Conservation (phyloP, 2,888 invertebrate species). For the Eupithecia pulchellata region DNA sequence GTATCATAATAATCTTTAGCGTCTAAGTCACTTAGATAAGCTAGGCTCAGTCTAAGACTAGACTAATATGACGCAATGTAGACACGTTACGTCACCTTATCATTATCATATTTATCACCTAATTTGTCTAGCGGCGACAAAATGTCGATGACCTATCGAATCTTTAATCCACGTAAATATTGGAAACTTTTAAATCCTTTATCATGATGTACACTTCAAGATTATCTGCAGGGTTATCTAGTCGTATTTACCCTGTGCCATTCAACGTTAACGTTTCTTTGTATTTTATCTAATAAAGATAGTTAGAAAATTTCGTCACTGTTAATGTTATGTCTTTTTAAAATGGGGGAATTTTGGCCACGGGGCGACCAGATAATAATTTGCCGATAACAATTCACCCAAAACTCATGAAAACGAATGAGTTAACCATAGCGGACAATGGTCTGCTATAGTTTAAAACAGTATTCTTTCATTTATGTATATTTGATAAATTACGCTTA, state of each 20-base stretch:
- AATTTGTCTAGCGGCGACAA: neutral
- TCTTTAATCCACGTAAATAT: neutral
- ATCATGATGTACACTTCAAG: neutral
- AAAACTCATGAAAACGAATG: too few species aligned
- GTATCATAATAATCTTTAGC: neutral
- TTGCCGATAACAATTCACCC: too few species aligned
- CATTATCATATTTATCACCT: neutral
- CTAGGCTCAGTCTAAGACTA: neutral
- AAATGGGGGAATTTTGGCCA: too few species aligned
- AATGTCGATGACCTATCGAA: conserved; percentile 12
- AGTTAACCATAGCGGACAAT: too few species aligned
- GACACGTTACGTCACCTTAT: neutral
- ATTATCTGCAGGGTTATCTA: neutral
- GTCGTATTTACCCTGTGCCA: neutral
- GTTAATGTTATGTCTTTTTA: too few species aligned
- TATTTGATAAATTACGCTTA: too few species aligned
- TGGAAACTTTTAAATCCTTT: neutral
- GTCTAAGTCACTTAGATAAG: neutral
- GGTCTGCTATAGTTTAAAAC: too few species aligned
- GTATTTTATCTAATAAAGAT: too few species aligned
- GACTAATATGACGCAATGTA: too few species aligned
- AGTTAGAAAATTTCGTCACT: too few species aligned
- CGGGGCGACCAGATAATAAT: too few species aligned
- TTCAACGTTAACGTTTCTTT: neutral
- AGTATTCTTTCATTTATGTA: too few species aligned